phyloP scores from a whole-genome alignment of 2,797 vertebrate species.

The Delichon dasypus region DNA sequence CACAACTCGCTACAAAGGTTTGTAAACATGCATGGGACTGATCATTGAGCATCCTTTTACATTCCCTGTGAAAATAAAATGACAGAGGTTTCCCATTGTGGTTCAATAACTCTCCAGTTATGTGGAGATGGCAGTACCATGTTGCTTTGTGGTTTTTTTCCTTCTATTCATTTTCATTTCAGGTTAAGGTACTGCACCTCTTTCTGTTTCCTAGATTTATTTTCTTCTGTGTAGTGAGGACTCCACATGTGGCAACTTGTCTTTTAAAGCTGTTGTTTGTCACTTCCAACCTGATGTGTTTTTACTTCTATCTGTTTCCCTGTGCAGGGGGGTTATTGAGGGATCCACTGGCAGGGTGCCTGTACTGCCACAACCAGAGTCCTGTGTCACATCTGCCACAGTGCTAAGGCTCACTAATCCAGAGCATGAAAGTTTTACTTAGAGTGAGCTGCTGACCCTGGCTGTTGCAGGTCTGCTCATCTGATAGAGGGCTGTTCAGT shows the following conservation, averaged over 20 bases:
- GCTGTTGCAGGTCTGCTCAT: not conserved
- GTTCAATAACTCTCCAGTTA: not conserved
- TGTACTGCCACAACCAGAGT: not conserved
- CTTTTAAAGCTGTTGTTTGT: not conserved
- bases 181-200: not conserved
- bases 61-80: not conserved
- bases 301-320: not conserved
- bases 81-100: not conserved
- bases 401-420: not conserved
- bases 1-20: constrained; percentile 86
- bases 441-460: not conserved
- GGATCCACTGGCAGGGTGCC: not conserved
- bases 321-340: not conserved
- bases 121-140: not conserved
- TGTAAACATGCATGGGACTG: not conserved
- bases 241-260: not conserved
- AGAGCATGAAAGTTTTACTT: not conserved
- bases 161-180: not conserved
- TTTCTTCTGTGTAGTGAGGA: not conserved
- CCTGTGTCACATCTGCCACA: not conserved
- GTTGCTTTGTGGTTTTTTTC: not conserved
- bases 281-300: not conserved
- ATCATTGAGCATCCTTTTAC: not conserved
- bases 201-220: not conserved
- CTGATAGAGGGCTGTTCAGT: not conserved